Percentiles rank a stretch among this genome's conserved stretches.
Evolutionary conservation across 2,113 vertebrate genomes (phyloP).

Genomic region (Gallinago undulata): DNA sequence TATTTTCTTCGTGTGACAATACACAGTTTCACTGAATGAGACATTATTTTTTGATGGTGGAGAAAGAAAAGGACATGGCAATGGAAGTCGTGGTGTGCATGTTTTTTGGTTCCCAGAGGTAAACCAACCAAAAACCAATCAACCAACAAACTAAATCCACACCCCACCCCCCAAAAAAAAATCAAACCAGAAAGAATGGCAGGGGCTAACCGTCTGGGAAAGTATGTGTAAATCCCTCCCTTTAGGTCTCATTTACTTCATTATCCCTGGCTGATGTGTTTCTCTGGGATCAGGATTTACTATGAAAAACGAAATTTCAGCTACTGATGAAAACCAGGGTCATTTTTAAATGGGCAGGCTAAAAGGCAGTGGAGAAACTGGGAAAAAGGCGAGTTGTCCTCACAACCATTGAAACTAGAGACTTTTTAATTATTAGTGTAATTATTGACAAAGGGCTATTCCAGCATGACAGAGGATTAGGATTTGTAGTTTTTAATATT

Average conservation of each 20-base stretch:
- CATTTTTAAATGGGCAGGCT: rapidly evolving
- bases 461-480: not conserved
- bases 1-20: not conserved
- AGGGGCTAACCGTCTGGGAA: not conserved
- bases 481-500: not conserved
- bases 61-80: not conserved
- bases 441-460: not conserved
- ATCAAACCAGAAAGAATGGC: not conserved
- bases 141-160: not conserved
- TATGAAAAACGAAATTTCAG: not conserved
- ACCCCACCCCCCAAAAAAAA: rapidly evolving
- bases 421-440: not conserved
- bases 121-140: not conserved
- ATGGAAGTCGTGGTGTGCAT: not conserved
- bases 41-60: not conserved
- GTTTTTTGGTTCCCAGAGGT: not conserved
- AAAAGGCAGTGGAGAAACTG: not conserved
- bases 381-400: not conserved
- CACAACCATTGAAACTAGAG: not conserved
- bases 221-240: not conserved
- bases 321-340: not conserved
- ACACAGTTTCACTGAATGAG: not conserved
- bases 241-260: not conserved
- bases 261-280: rapidly evolving
- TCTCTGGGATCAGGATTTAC: not conserved